Base-by-base conservation (phyloP, 2,888 invertebrate genomes). In the Sarcophaga caerulescens region DNA sequence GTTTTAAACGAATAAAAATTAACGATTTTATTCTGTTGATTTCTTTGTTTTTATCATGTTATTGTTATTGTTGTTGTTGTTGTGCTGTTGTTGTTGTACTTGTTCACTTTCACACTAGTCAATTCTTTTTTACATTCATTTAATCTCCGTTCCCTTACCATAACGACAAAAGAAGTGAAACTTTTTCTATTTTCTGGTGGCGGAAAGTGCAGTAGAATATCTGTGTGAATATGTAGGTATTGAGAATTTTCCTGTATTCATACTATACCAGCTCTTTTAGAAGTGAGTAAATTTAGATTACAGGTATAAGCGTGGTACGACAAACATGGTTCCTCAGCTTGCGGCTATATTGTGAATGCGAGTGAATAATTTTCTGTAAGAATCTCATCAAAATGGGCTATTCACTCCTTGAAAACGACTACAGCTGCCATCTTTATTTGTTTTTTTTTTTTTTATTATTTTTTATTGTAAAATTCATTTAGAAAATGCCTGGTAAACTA, bases 101-200 rank as follows among this genome's bases (percentile, higher is more conserved):
- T 81, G 68, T 63, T 63, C 45, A 65, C 19, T 80, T 68, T 76
- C 66, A 59, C 74, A 74, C 68, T 81, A 77, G 81, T 74, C 65
- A 63, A 45, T 81, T 74, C 25, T 73, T 63, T 52, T 47, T 52
- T 57, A 73, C 47, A 62, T 57, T 85, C 35, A 73, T 77, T 81
- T 81, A 69, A 78, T 85, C 65, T 81, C 59, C 45, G 63, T 69
- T 69, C 21, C 45, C 45, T 63, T 75, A 35, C 17, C 45, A 52
- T 23, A 19, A 4, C 62, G 17, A 75, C 52, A 81, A 57, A 75
- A 75, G 44, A 19, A 35, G n/a, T 21, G 47, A 74, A 74, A 68
- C 44, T 60, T 74, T 75, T 75, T 62, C 68, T 19, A 21, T 68
- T 35, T 21, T 5, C 17, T 60, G 35, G 6, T 3, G 14, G 35